Evolutionary conservation across 2,797 vertebrate species (phyloP).

Genomic region (Notoglanidium macrostoma): DNA sequence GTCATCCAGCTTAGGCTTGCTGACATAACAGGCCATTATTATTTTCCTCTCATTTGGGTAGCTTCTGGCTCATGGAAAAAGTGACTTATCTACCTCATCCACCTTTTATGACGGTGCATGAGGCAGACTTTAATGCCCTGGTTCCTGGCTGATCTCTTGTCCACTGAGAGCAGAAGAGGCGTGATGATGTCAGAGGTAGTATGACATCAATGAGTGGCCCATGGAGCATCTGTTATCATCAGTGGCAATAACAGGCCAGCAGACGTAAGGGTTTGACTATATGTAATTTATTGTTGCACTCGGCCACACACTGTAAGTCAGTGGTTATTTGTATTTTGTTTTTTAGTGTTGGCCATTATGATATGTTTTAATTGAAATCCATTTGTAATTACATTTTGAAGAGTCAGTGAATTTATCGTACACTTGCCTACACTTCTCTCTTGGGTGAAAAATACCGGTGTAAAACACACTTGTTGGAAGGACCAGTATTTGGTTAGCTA

Average conservation of each 20-base stretch:
- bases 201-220: slow-evolving; percentile 51
- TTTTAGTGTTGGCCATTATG: background rate
- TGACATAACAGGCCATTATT: slow-evolving; percentile 70
- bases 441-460: slow-evolving; percentile 45
- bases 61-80: slow-evolving; percentile 79
- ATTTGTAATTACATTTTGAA: background rate
- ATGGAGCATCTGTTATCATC: slow-evolving; percentile 27
- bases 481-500: slow-evolving; percentile 57
- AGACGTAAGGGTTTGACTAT: slow-evolving; percentile 17
- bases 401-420: background rate
- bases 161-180: slow-evolving; percentile 44
- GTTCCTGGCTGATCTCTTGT: slow-evolving; percentile 36
- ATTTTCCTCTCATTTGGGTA: slow-evolving; percentile 67
- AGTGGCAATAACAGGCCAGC: slow-evolving; percentile 23
- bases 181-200: slow-evolving; percentile 42
- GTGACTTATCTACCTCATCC: slow-evolving; percentile 68
- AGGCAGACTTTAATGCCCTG: slow-evolving; percentile 58
- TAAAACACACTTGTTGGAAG: slow-evolving; percentile 17
- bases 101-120: slow-evolving; percentile 58
- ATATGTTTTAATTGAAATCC: background rate
- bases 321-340: background rate
- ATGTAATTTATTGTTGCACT: background rate
- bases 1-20: slow-evolving; percentile 48
- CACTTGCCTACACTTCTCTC: slow-evolving; percentile 4
- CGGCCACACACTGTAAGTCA: background rate